Percentiles rank a stretch among this genome's conserved stretches.
phyloP scores from a whole-genome alignment of 2,888 invertebrate species.

The Osmoderma eremita region DNA sequence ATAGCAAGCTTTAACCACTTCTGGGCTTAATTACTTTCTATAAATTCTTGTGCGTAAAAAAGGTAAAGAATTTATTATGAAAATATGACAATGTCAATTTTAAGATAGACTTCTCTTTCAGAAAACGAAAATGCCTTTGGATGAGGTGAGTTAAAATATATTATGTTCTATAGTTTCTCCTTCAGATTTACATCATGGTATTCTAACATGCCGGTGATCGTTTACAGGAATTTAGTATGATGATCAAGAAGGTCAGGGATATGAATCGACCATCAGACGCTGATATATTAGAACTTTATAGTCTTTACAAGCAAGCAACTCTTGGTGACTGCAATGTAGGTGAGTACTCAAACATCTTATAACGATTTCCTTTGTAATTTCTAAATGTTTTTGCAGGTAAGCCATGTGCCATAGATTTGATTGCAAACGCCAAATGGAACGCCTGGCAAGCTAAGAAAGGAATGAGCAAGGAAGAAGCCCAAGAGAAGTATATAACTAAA shows the following conservation, averaged over 20 bases:
- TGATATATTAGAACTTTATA: slow-evolving; percentile 88
- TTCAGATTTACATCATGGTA: not conserved
- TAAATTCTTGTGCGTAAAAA: too few species aligned
- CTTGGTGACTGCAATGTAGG: slow-evolving; percentile 90
- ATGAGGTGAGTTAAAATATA: too few species aligned
- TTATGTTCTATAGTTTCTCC: too few species aligned
- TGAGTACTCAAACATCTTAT: slow-evolving; percentile 58
- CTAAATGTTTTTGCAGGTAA: slow-evolving; percentile 70
- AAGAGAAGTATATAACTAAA: slow-evolving; percentile 82
- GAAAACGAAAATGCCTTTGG: too few species aligned
- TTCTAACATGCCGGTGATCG: not conserved
- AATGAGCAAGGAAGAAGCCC: slow-evolving; percentile 78
- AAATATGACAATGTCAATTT: too few species aligned
- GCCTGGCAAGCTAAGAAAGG: slow-evolving; percentile 89
- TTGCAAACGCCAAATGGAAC: slow-evolving; percentile 96
- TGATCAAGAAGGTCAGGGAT: slow-evolving; percentile 87
- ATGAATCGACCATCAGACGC: slow-evolving; percentile 80
- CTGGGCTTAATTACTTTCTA: too few species aligned
- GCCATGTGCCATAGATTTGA: slow-evolving; percentile 91
- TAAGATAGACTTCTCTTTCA: too few species aligned
- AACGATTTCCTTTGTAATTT: slow-evolving; percentile 1
- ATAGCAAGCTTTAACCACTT: too few species aligned
- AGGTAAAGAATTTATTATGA: too few species aligned
- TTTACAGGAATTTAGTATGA: slow-evolving; percentile 78
- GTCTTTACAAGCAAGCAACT: slow-evolving; percentile 87